These are phyloP conservation scores for Brachionus sp. DNA, from an alignment of 1,140 invertebrate species.

Conservation along the genomic window DNA sequence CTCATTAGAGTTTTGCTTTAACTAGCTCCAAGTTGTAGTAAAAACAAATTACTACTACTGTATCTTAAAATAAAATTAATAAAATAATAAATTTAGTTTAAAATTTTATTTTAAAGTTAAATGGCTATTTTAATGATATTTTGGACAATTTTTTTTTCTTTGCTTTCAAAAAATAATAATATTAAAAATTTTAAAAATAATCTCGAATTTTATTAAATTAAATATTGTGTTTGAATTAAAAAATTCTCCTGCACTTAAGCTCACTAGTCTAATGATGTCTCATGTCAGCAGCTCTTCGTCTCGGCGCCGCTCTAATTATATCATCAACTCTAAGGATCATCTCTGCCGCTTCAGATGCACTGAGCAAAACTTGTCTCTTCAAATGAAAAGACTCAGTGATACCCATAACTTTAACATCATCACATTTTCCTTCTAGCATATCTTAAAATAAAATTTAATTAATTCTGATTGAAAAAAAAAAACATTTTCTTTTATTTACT, in stretches of 20 bases:
- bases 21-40: too few species aligned
- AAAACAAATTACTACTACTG: too few species aligned
- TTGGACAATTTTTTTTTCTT: background rate
- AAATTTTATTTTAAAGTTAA: background rate
- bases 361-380: conserved; percentile 87
- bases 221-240: conserved; percentile 2
- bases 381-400: conserved; percentile 95
- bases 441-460: conserved; percentile 61
- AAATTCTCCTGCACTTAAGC: background rate
- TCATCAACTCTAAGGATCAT: conserved; percentile 97
- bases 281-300: conserved; percentile 76
- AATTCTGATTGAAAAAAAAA: background rate
- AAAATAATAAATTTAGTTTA: too few species aligned
- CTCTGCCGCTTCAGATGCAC: conserved; percentile 93
- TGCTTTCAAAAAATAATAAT: background rate
- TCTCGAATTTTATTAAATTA: conserved; percentile 5
- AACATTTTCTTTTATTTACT: conserved; percentile 62
- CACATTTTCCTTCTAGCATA: conserved; percentile 78
- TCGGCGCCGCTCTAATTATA: conserved; percentile 89
- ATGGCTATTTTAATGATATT: background rate
- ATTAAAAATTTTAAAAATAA: background rate
- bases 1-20: too few species aligned
- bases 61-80: too few species aligned
- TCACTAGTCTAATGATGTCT: conserved; percentile 54
- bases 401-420: conserved; percentile 80